Conservation (phyloP, 2,113 vertebrate species). For the Saimiri boliviensis region DNA sequence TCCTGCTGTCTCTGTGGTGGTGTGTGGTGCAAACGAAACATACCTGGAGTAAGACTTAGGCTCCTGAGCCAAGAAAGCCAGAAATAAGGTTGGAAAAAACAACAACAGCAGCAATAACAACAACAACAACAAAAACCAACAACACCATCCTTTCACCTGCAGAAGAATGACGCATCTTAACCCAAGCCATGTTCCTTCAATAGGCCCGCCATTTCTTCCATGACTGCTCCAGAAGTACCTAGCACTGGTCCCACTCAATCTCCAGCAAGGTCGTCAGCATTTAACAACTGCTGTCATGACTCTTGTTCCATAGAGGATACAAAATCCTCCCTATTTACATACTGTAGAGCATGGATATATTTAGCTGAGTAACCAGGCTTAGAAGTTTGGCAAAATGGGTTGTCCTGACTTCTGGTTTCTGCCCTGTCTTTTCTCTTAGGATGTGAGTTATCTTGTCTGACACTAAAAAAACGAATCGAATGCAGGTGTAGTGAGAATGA, state of each 20-base stretch:
- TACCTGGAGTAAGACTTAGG: constrained; percentile 19
- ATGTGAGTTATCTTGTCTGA: background rate
- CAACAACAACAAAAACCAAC: background rate
- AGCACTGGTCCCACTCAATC: background rate
- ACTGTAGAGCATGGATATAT: background rate
- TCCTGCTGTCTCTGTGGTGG: background rate
- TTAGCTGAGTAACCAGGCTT: background rate
- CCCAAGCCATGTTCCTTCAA: background rate
- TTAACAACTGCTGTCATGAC: background rate
- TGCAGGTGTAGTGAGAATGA: background rate
- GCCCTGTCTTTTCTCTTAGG: constrained; percentile 1
- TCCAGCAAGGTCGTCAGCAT: background rate
- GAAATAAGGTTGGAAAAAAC: background rate
- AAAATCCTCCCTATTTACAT: background rate
- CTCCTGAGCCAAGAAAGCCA: constrained; percentile 25
- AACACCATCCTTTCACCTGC: background rate
- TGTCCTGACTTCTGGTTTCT: background rate
- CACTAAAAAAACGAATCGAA: background rate
- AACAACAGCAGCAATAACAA: no score
- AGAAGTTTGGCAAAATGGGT: background rate
- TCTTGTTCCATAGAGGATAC: background rate
- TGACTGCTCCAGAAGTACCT: background rate
- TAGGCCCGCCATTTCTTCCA: background rate
- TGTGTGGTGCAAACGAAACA: constrained; percentile 31
- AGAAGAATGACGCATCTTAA: background rate